Conservation (phyloP, 2,888 invertebrate genomes). For the Mimumesa dahlbomi region DNA sequence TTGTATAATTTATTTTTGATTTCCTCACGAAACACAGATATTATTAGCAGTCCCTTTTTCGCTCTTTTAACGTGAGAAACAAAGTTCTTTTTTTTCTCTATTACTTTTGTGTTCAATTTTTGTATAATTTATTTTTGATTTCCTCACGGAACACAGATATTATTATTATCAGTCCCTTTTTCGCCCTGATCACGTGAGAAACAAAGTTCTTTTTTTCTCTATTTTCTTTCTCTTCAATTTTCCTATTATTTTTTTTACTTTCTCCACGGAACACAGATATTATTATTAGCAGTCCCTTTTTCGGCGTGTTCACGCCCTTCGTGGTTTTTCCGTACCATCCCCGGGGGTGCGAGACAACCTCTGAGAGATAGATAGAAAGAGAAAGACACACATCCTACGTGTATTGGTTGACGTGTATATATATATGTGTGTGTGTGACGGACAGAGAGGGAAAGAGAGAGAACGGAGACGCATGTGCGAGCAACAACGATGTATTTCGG, state of each 20-base stretch:
- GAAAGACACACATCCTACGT: slow-evolving; percentile 28
- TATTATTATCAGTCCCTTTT: too few relatives aligned
- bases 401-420: slow-evolving; percentile 40
- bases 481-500: slow-evolving; percentile 78
- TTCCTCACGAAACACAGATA: too few relatives aligned
- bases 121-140: too few relatives aligned
- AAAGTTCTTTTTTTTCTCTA: too few relatives aligned
- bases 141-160: too few relatives aligned
- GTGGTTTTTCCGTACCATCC: slow-evolving; percentile 55
- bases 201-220: too few relatives aligned
- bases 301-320: slow-evolving; percentile 62
- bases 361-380: slow-evolving; percentile 2
- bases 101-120: too few relatives aligned
- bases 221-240: slow-evolving; percentile 20
- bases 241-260: too few relatives aligned
- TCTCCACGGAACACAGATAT: slow-evolving; percentile 25
- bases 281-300: slow-evolving; percentile 54
- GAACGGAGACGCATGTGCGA: slow-evolving; percentile 74
- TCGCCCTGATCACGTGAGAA: too few relatives aligned
- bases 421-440: slow-evolving; percentile 20
- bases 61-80: too few relatives aligned
- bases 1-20: too few relatives aligned
- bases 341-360: slow-evolving; percentile 22
- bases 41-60: too few relatives aligned
- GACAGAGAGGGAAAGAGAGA: slow-evolving; percentile 36